phyloP scores from a whole-genome alignment of 2,888 invertebrate genomes.

The Parapristionchus giblindavisi region DNA sequence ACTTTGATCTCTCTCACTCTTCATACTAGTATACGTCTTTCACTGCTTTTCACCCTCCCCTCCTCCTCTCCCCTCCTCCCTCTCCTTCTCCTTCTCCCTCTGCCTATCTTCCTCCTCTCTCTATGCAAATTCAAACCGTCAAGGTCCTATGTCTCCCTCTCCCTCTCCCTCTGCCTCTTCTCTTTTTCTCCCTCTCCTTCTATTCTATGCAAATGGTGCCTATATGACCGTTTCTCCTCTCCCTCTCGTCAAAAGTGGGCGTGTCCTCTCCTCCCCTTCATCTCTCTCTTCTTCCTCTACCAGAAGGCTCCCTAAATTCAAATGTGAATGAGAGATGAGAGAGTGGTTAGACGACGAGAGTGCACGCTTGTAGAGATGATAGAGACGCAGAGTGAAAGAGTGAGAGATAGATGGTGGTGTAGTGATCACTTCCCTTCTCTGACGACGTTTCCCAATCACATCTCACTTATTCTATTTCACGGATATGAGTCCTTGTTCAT shows the following conservation, averaged over 20 bases:
- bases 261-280: constrained; percentile 25
- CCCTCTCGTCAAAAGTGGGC: neutral
- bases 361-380: constrained; percentile 1
- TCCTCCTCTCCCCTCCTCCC: too few species aligned
- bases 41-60: too few species aligned
- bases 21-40: too few species aligned
- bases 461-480: too few species aligned
- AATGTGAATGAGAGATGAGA: constrained; percentile 21
- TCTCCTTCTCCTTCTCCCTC: too few species aligned
- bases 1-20: too few species aligned
- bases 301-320: constrained; percentile 27
- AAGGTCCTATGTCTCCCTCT: constrained; percentile 21
- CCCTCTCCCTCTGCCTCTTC: constrained; percentile 3
- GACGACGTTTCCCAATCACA: constrained; percentile 27
- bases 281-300: neutral
- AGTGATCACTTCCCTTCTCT: constrained; percentile 11
- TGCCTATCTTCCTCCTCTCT: too few species aligned
- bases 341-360: constrained; percentile 19
- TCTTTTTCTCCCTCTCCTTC: neutral
- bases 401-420: constrained; percentile 11
- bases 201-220: constrained; percentile 33
- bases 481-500: too few species aligned
- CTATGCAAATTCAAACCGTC: constrained; percentile 32
- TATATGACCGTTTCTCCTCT: constrained; percentile 22
- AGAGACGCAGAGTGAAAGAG: constrained; percentile 24